Conservation (phyloP, 1,140 invertebrate species). For the Harpegnathos saltator region DNA sequence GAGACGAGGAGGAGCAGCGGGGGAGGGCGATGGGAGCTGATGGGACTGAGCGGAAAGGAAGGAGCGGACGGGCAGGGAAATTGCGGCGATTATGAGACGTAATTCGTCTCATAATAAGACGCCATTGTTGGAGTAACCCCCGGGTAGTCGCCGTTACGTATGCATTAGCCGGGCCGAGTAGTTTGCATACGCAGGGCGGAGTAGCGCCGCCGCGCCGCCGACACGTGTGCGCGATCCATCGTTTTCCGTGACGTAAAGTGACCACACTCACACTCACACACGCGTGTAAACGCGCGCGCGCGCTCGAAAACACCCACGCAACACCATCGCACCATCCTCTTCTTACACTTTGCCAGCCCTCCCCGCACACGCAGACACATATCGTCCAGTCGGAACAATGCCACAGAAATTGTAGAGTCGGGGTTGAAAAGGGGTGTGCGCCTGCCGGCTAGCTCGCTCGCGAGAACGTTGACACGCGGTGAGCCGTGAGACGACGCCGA, state of each 20-base stretch:
- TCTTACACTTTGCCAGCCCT: too few relatives aligned
- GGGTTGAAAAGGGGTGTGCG: slow-evolving; percentile 4
- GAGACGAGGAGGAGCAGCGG: too few relatives aligned
- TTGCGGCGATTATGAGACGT: slow-evolving; percentile 38
- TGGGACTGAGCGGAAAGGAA: neutral
- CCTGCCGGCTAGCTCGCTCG: neutral
- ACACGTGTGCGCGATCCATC: slow-evolving; percentile 42
- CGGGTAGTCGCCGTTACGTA: slow-evolving; percentile 40
- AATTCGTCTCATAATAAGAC: slow-evolving; percentile 57
- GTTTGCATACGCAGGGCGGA: slow-evolving; percentile 52
- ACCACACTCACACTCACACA: neutral
- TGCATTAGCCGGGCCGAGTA: slow-evolving; percentile 28
- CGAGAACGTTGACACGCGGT: neutral
- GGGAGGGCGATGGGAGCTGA: too few relatives aligned
- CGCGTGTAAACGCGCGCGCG: neutral
- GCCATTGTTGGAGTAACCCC: slow-evolving; percentile 50
- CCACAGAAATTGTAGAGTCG: neutral
- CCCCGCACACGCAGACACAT: neutral
- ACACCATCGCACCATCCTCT: neutral
- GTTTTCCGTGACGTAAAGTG: slow-evolving; percentile 53
- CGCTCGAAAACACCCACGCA: neutral
- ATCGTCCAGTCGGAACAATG: neutral
- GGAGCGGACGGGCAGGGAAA: too few relatives aligned
- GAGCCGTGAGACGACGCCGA: neutral
- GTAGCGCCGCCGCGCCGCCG: slow-evolving; percentile 20